These are phyloP conservation scores for Limosa lapponica DNA, from an alignment of 2,797 vertebrate species.

Conservation along the genomic window DNA sequence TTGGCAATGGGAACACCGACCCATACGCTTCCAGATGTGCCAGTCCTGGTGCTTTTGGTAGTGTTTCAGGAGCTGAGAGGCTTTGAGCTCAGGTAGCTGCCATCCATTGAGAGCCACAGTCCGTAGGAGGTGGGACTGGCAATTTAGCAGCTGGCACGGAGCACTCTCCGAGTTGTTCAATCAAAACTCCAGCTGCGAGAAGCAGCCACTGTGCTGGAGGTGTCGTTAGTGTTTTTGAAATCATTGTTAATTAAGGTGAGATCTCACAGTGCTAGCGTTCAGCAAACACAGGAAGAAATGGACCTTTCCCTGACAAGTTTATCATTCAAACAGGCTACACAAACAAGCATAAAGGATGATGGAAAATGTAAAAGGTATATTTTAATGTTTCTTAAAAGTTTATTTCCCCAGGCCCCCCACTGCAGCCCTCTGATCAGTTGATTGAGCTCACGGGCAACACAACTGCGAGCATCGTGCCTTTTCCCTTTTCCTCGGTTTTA, in stretches of 20 bases:
- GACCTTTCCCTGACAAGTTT: conserved; percentile 1
- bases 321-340: background rate
- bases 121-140: background rate
- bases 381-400: background rate
- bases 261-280: background rate
- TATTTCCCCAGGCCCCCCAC: background rate
- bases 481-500: background rate
- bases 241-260: conserved; percentile 11
- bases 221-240: background rate
- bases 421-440: background rate
- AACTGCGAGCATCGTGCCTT: background rate
- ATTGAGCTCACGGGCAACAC: background rate
- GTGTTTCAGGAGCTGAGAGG: background rate
- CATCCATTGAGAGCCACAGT: fast-evolving
- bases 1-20: fast-evolving
- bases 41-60: fast-evolving
- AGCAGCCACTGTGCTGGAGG: background rate
- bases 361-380: background rate
- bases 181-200: background rate
- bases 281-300: background rate
- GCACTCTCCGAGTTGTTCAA: background rate
- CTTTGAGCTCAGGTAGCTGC: background rate
- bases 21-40: fast-evolving
- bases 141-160: background rate
- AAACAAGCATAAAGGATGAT: background rate